Evolutionary conservation across 2,797 vertebrate species (phyloP), one percentile per base, ranked within the genome.

Genomic region (Scleropages formosus): DNA sequence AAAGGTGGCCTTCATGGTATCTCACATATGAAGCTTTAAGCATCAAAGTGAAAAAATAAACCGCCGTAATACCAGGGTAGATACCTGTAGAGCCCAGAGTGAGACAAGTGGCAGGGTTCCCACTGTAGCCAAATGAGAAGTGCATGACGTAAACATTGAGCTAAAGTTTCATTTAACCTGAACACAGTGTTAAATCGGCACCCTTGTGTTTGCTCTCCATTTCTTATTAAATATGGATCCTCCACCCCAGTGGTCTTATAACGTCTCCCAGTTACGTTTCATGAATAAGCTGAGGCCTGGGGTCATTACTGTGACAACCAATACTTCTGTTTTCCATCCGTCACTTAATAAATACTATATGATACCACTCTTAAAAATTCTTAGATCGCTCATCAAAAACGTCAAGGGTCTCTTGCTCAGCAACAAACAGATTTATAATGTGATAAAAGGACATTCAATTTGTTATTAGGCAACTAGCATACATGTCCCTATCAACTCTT

Each of bases 191-290:
- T 88, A 91, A 92, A 92, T 90, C 86, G 86, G 77, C 82, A 87
- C 86, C 83, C 86, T 89, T 89, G 88, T 89, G 86, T 91, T 91
- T 90, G 88, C 87, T 90, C 87, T 89, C 86, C 87, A 84, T 84
- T 87, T 65, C 16, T 66, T 84, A 89, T 91, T 90, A 92, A 87
- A 90, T 90, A 91, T 90, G 87, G 90, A 91, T 92, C 86, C 82
- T 63, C 80, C n/a, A 64, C 79, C 75, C 83, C 82, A 86, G 83
- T 87, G 84, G 82, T 80, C 86, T 81, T 84, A 89, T 88, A 88
- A 86, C 86, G 83, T 87, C 85, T 84, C 85, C 84, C 87, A 90
- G 90, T 85, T 87, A 90, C 90, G 88, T 86, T 82, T 64, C 85
- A 85, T 85, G 83, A 92, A 91, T 85, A 81, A 63, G 77, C 88